phyloP scores from a whole-genome alignment of 2,888 invertebrate genomes.

The Lochmaea crataegi region DNA sequence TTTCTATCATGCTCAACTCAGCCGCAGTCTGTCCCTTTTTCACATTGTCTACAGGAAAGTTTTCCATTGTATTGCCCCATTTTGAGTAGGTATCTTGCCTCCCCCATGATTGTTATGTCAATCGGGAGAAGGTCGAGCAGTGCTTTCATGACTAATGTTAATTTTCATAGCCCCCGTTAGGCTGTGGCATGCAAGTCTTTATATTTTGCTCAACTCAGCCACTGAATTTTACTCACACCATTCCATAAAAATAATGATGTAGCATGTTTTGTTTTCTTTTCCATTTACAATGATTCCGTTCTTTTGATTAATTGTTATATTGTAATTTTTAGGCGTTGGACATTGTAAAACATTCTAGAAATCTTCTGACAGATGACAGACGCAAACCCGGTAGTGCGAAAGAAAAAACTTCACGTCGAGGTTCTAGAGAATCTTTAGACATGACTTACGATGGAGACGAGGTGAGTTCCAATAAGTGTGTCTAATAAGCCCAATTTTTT shows the following conservation, averaged over 20 bases:
- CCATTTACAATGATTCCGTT: background rate
- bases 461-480: slow-evolving; percentile 65
- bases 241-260: background rate
- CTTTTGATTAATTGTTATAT: slow-evolving; percentile 12
- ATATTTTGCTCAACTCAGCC: too few relatives aligned
- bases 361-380: slow-evolving; percentile 73
- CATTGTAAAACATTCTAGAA: slow-evolving; percentile 92
- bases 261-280: background rate
- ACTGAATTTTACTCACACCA: too few relatives aligned
- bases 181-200: too few relatives aligned
- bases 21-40: too few relatives aligned
- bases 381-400: slow-evolving; percentile 62
- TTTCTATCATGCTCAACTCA: too few relatives aligned
- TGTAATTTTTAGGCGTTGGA: slow-evolving; percentile 79
- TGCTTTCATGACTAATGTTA: too few relatives aligned
- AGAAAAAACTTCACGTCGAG: slow-evolving; percentile 75
- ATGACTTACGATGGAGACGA: slow-evolving; percentile 80
- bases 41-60: too few relatives aligned
- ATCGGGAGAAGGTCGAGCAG: too few relatives aligned
- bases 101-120: too few relatives aligned
- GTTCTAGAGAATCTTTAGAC: slow-evolving; percentile 79
- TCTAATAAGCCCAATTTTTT: slow-evolving; percentile 24
- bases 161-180: too few relatives aligned
- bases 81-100: too few relatives aligned
- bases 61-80: too few relatives aligned